Evolutionary conservation across 1,140 invertebrate species (phyloP).

Genomic region (Lepidurus arcticus): DNA sequence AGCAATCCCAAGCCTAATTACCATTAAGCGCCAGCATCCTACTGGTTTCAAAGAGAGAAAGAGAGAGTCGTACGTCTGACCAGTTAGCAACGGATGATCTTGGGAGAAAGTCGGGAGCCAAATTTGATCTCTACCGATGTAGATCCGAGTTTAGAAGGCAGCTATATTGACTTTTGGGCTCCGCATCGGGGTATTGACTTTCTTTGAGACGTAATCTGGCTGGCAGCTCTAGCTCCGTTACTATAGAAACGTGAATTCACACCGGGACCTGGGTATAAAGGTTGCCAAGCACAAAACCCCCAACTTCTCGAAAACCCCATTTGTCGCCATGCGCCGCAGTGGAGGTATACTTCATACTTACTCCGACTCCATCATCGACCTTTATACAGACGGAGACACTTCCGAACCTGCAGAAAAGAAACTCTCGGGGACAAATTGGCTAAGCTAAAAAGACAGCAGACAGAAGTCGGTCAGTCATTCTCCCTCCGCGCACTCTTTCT

Average conservation of each 20-base stretch:
- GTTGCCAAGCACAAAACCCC: background rate
- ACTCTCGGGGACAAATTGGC: background rate
- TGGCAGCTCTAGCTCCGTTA: constrained; percentile 20
- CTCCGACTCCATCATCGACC: background rate
- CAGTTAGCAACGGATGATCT: background rate
- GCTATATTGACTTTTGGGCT: background rate
- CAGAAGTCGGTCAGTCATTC: background rate
- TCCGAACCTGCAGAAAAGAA: background rate
- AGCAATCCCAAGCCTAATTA: no score
- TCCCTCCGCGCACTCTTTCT: background rate
- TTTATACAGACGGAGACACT: background rate
- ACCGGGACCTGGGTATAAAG: constrained; percentile 8
- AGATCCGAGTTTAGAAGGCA: background rate
- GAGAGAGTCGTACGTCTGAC: background rate
- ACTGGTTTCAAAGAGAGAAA: background rate
- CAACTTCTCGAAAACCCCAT: background rate
- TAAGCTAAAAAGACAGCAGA: background rate
- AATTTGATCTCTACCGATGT: background rate
- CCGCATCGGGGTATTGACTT: constrained; percentile 10
- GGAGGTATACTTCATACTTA: background rate
- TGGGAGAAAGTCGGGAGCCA: background rate
- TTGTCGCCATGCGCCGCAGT: background rate
- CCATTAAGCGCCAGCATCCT: no score
- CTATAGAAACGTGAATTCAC: constrained; percentile 7
- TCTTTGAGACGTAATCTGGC: constrained; percentile 20